Percentiles rank a stretch among this genome's conserved stretches.
These are phyloP conservation scores for Dicentrarchus labrax DNA, from an alignment of 2,113 vertebrate species.

Conservation along the genomic window DNA sequence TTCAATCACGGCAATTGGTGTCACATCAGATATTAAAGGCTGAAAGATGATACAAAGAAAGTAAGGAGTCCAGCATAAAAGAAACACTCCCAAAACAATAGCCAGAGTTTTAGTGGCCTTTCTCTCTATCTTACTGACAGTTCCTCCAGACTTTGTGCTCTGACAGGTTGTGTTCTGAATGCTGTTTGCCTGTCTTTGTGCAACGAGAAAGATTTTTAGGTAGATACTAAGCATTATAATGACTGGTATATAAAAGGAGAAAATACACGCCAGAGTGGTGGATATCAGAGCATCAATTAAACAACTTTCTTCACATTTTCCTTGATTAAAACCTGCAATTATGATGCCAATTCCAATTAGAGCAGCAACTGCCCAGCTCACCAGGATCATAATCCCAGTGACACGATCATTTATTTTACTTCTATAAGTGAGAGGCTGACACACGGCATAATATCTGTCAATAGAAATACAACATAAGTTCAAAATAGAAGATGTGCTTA, in stretches of 20 bases:
- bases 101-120: constrained; percentile 4
- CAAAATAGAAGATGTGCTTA: not conserved
- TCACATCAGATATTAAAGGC: not conserved
- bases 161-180: constrained; percentile 1
- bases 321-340: constrained; percentile 1
- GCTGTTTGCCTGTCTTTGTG: not conserved
- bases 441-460: not conserved
- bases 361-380: not conserved
- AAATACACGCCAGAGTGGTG: not conserved
- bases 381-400: not conserved
- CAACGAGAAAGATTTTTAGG: not conserved
- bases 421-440: not conserved
- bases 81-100: not conserved
- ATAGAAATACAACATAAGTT: not conserved
- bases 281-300: not conserved
- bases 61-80: not conserved
- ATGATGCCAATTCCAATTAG: not conserved
- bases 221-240: not conserved
- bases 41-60: not conserved
- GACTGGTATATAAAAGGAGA: not conserved
- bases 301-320: not conserved
- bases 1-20: not conserved
- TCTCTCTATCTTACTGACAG: not conserved
- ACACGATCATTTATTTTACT: not conserved
- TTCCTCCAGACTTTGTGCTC: not conserved